Conservation (phyloP, 2,797 vertebrate species). For the Peromyscus nudipes region DNA sequence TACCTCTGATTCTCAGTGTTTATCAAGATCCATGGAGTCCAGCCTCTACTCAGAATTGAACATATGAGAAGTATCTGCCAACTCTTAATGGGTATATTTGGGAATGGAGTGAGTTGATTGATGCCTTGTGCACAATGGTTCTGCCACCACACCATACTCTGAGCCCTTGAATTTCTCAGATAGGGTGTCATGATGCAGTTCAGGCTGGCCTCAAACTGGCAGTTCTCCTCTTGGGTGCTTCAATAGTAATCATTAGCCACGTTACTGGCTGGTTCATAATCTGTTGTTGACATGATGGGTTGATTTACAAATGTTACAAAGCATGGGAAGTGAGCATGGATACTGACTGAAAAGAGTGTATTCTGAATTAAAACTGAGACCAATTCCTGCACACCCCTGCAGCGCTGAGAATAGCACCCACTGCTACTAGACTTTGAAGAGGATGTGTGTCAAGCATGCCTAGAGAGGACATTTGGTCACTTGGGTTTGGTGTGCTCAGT, state of each 20-base stretch:
- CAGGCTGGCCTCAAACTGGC: neutral
- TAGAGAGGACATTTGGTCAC: neutral
- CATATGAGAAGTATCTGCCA: neutral
- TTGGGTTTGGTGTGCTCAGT: neutral
- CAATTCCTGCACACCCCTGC: neutral
- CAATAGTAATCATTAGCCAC: neutral
- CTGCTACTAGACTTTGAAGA: neutral
- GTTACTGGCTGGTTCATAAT: neutral
- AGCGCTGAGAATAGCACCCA: neutral
- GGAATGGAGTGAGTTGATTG: neutral
- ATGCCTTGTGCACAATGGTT: neutral
- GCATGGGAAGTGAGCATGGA: neutral
- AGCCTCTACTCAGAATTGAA: neutral
- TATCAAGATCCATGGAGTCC: neutral
- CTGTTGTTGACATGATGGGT: neutral
- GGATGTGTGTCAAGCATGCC: accelerated
- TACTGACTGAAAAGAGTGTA: neutral
- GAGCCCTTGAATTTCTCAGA: neutral
- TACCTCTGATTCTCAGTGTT: neutral
- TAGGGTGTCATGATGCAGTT: neutral
- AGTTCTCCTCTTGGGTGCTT: neutral
- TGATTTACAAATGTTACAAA: neutral
- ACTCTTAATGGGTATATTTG: neutral
- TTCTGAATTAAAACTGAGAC: neutral
- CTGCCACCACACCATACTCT: neutral